phyloP scores from a whole-genome alignment of 2,888 invertebrate genomes.

The Eulithis testata region DNA sequence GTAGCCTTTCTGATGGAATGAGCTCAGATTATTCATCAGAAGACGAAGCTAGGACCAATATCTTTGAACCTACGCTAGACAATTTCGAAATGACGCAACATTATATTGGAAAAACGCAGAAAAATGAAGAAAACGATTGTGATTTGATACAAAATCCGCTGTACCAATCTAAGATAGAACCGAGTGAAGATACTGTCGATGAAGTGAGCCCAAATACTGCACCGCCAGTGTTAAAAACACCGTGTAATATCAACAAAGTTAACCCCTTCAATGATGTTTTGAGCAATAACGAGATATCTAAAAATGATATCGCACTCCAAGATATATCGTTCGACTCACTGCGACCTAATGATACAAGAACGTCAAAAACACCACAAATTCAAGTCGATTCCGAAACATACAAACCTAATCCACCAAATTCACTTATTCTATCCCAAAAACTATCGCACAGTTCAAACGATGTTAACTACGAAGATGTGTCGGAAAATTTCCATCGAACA shows the following conservation, averaged over 20 bases:
- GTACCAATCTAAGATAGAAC: conserved; percentile 79
- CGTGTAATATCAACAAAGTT: conserved; percentile 62
- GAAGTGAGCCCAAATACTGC: conserved; percentile 72
- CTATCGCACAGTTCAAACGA: conserved; percentile 89
- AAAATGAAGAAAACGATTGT: conserved; percentile 70
- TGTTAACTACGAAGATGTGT: conserved; percentile 77
- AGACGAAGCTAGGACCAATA: conserved; percentile 79
- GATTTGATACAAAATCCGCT: conserved; percentile 77
- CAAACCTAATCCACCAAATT: conserved; percentile 81
- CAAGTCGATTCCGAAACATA: conserved; percentile 70
- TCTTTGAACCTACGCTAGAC: conserved; percentile 79
- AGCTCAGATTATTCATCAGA: conserved; percentile 83
- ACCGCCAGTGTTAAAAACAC: conserved; percentile 65
- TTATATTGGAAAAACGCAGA: conserved; percentile 70
- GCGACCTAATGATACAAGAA: background rate
- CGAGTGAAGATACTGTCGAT: conserved; percentile 78
- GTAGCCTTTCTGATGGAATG: conserved; percentile 87
- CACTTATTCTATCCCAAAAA: conserved; percentile 84
- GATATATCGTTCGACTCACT: background rate
- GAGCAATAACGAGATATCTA: background rate
- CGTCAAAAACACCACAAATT: conserved; percentile 85
- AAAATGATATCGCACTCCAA: conserved; percentile 33
- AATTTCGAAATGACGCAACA: conserved; percentile 80
- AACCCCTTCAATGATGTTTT: conserved; percentile 67
- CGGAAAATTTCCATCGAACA: conserved; percentile 74